Percentiles rank a stretch among this genome's conserved stretches.
Conservation (phyloP, 1,140 invertebrate genomes). For the Drosophila teissieri region DNA sequence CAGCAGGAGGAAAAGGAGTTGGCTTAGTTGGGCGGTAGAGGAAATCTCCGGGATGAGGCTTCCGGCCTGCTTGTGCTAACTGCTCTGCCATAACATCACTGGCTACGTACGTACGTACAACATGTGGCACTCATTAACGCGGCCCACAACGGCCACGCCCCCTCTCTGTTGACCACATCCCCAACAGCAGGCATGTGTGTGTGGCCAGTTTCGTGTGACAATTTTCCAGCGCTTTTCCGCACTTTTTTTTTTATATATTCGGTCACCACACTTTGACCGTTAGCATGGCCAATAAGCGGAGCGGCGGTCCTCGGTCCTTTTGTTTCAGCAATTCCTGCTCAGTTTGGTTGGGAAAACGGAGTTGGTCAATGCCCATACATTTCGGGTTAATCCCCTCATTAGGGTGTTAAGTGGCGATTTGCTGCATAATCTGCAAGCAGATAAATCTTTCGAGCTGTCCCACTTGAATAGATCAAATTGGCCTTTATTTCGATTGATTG, state of each 20-base stretch:
- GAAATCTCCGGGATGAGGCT: conserved; percentile 5
- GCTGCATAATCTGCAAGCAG: background rate
- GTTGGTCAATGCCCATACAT: conserved; percentile 34
- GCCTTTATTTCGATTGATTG: too few relatives aligned
- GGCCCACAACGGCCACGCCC: conserved; percentile 21
- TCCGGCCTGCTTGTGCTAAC: conserved; percentile 11
- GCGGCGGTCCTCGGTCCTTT: background rate
- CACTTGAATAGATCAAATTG: background rate
- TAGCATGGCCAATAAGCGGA: conserved; percentile 25
- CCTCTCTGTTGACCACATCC: conserved; percentile 25
- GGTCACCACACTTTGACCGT: conserved; percentile 25
- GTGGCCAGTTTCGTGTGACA: conserved; percentile 36
- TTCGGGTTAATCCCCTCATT: conserved; percentile 40
- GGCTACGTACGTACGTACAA: conserved; percentile 15
- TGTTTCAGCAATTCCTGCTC: conserved; percentile 42
- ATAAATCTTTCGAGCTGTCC: background rate
- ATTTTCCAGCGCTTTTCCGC: conserved; percentile 26
- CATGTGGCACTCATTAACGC: conserved; percentile 35
- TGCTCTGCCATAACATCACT: conserved; percentile 16
- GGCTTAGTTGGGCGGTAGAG: background rate
- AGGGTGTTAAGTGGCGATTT: conserved; percentile 1
- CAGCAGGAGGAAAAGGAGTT: conserved; percentile 22
- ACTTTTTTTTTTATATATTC: conserved; percentile 5
- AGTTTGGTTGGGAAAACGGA: conserved; percentile 33
- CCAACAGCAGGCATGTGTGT: conserved; percentile 4